Conservation (phyloP, 2,113 vertebrate species). For the Conger conger region DNA sequence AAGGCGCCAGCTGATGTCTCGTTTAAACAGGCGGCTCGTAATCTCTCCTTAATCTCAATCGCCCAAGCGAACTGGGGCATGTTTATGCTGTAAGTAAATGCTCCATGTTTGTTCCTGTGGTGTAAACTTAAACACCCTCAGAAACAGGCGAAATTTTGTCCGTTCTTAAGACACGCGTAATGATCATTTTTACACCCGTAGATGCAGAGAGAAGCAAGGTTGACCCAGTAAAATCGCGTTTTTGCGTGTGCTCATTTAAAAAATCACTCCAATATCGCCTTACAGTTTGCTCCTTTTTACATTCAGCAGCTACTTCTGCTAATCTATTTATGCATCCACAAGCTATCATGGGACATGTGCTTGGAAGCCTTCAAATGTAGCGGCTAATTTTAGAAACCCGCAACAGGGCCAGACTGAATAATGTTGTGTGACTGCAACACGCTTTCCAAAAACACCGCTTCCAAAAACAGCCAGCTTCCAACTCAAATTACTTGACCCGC, state of each 20-base stretch:
- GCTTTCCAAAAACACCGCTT: background rate
- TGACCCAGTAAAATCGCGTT: background rate
- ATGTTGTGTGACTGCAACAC: background rate
- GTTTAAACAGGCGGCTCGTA: background rate
- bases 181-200: background rate
- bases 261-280: background rate
- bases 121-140: background rate
- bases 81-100: background rate
- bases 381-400: background rate
- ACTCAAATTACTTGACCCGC: background rate
- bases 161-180: background rate
- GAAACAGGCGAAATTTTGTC: background rate
- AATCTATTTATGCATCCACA: background rate
- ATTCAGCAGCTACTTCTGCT: background rate
- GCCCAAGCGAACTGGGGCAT: background rate
- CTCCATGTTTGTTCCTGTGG: background rate
- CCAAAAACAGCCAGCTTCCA: background rate
- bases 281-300: slow-evolving; percentile 8
- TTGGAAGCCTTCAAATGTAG: background rate
- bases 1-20: background rate
- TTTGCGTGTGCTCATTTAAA: background rate
- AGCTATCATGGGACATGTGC: slow-evolving; percentile 1
- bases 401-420: background rate
- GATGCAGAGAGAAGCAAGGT: background rate
- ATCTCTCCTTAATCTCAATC: slow-evolving; percentile 9